Conservation (phyloP, 2,888 invertebrate species). For the Drosophila yooni region DNA sequence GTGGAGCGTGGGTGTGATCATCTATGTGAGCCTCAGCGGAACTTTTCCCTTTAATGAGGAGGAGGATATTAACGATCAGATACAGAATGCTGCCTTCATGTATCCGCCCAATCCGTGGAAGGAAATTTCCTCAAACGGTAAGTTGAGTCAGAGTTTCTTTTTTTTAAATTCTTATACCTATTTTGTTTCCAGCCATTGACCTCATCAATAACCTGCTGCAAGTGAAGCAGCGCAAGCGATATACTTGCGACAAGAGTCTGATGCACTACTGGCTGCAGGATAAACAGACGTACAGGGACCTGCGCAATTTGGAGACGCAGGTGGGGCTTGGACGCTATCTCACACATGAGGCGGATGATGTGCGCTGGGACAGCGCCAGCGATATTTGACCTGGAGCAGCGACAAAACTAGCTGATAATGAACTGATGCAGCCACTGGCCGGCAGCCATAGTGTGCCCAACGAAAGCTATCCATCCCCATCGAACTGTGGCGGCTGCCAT, state of each 20-base stretch:
- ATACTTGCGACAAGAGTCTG: conserved; percentile 97
- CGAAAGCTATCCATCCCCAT: conserved; percentile 59
- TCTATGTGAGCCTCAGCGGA: conserved; percentile 98
- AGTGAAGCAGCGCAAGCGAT: conserved; percentile 97
- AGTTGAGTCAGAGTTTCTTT: conserved; percentile 19
- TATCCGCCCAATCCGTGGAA: conserved; percentile 99
- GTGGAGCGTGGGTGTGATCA: conserved; percentile 99
- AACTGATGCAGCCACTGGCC: conserved; percentile 47
- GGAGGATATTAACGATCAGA: conserved; percentile 99
- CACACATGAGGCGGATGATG: conserved; percentile 96
- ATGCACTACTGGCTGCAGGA: conserved; percentile 98
- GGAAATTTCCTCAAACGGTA: conserved; percentile 96
- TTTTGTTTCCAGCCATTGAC: conserved; percentile 91
- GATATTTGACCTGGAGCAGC: conserved; percentile 83
- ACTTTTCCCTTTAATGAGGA: conserved; percentile 99
- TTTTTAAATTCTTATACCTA: neutral
- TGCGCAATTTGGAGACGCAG: conserved; percentile 90
- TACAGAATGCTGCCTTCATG: conserved; percentile 99
- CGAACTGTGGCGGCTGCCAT: conserved; percentile 78
- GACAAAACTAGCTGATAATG: conserved; percentile 12
- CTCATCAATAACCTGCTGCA: conserved; percentile 98
- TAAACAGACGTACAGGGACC: conserved; percentile 97
- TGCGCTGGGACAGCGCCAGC: conserved; percentile 89
- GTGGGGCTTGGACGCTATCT: conserved; percentile 92
- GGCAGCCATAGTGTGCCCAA: conserved; percentile 55